These are phyloP conservation scores for Pao palembangensis DNA, from an alignment of 2,113 vertebrate genomes.

Conservation along the genomic window DNA sequence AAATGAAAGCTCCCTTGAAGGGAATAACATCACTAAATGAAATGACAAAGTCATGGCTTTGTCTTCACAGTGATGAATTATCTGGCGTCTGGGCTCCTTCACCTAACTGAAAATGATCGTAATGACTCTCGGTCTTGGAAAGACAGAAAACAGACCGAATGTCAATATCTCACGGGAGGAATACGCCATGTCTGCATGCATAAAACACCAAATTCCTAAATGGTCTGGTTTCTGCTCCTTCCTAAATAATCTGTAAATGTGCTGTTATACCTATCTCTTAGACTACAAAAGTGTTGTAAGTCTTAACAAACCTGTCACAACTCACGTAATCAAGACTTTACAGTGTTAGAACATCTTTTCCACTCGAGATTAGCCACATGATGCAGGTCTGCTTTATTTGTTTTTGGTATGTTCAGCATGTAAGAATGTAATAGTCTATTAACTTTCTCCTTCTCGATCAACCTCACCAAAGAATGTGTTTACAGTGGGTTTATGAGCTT, in stretches of 20 bases:
- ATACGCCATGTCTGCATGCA: not conserved
- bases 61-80: conserved; percentile 17
- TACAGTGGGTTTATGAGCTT: conserved; percentile 62
- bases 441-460: conserved; percentile 41
- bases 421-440: conserved; percentile 28
- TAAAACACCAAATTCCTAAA: conserved; percentile 16
- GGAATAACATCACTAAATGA: not conserved
- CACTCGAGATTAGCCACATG: conserved; percentile 17
- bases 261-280: conserved; percentile 1
- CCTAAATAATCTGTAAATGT: conserved; percentile 7
- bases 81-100: conserved; percentile 2
- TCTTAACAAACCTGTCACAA: conserved; percentile 27
- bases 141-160: not conserved
- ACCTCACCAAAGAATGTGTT: conserved; percentile 52
- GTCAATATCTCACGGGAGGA: not conserved
- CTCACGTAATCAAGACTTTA: not conserved
- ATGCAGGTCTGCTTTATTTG: conserved; percentile 27
- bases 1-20: too few species aligned
- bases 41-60: conserved; percentile 10
- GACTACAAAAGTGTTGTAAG: conserved; percentile 4
- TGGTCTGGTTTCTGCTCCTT: conserved; percentile 15
- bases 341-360: conserved; percentile 12
- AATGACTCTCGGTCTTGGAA: not conserved
- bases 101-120: conserved; percentile 4
- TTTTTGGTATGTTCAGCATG: conserved; percentile 47